Evolutionary conservation across 2,888 invertebrate species (phyloP).

Genomic region (Dexiosoma caninum): DNA sequence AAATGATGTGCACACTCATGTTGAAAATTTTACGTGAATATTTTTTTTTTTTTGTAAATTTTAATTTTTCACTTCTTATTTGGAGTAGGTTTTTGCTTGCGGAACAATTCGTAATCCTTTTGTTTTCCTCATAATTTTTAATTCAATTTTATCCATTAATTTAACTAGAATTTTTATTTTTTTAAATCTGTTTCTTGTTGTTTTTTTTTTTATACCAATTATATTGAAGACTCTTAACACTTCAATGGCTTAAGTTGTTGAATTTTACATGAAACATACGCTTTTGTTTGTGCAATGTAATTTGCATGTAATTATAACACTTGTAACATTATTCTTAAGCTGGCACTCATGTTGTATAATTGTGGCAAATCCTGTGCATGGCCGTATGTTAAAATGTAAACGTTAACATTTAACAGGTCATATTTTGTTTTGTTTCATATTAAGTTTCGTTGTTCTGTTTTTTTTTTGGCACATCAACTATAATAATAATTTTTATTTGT

Average conservation of each 20-base stretch:
- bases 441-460: neutral
- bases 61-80: no score
- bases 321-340: conserved; percentile 17
- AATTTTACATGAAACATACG: neutral
- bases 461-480: neutral
- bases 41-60: no score
- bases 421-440: neutral
- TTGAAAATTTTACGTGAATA: no score
- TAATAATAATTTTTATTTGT: neutral
- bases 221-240: conserved; percentile 36
- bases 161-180: neutral
- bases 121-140: neutral
- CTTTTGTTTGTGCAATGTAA: neutral
- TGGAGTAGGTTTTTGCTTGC: no score
- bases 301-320: conserved; percentile 1
- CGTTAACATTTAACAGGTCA: neutral
- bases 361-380: neutral
- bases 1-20: no score
- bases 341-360: neutral
- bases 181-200: conserved; percentile 38
- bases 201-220: conserved; percentile 37
- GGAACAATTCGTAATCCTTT: neutral
- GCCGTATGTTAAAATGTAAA: neutral
- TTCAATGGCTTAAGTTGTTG: neutral
- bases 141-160: neutral